Conservation (phyloP, 2,797 vertebrate genomes). For the Catostomus latipinnis region DNA sequence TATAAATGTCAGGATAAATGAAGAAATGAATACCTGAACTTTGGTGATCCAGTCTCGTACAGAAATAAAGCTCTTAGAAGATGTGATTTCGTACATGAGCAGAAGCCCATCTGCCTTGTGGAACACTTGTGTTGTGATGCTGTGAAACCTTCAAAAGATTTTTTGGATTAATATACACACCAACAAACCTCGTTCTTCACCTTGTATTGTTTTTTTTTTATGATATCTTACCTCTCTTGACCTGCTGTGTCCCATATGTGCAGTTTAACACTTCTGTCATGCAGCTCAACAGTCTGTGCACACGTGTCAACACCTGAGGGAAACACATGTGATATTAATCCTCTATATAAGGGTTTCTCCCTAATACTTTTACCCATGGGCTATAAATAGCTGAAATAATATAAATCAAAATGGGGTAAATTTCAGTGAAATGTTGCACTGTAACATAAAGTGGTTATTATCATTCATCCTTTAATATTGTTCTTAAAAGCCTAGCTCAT, state of each 20-base stretch:
- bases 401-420: too few relatives aligned
- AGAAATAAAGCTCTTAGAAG: conserved; percentile 78
- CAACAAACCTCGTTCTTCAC: background rate
- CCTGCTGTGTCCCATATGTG: conserved; percentile 96
- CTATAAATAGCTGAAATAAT: too few relatives aligned
- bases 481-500: too few relatives aligned
- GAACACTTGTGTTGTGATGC: conserved; percentile 88
- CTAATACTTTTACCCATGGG: too few relatives aligned
- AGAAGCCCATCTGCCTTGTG: conserved; percentile 89
- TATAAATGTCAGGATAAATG: background rate
- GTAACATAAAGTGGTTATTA: too few relatives aligned
- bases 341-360: background rate
- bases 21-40: conserved; percentile 79
- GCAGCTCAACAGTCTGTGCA: conserved; percentile 82
- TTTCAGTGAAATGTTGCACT: too few relatives aligned
- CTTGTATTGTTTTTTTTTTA: background rate
- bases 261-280: conserved; percentile 80
- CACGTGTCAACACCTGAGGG: conserved; percentile 87
- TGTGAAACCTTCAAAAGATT: conserved; percentile 84
- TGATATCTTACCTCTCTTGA: conserved; percentile 85
- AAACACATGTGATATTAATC: background rate
- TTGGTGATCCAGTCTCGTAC: conserved; percentile 88
- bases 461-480: too few relatives aligned
- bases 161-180: background rate
- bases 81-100: conserved; percentile 94